phyloP scores from a whole-genome alignment of 2,113 vertebrate species.

The Tychaedon coryphoeus region DNA sequence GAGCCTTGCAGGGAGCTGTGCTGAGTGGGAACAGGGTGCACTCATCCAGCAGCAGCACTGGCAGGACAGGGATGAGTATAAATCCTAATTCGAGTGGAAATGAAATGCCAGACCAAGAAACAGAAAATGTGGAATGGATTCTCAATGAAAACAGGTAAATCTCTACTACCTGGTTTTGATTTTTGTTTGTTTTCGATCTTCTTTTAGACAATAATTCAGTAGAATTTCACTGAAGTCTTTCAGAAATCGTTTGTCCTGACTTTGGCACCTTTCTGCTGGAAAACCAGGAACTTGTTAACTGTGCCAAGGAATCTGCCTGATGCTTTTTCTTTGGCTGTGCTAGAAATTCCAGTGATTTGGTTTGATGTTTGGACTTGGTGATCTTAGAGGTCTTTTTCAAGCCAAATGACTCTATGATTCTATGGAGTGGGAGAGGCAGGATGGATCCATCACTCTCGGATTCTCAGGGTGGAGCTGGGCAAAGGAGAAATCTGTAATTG shows the following conservation, averaged over 20 bases:
- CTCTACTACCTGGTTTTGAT: background rate
- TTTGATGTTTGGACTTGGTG: background rate
- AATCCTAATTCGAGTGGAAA: background rate
- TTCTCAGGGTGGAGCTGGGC: background rate
- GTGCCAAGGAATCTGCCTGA: background rate
- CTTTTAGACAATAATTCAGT: background rate
- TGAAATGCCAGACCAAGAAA: background rate
- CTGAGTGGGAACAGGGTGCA: accelerated
- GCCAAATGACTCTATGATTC: background rate
- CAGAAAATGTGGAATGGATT: background rate
- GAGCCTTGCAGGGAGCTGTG: background rate
- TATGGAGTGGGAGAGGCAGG: background rate
- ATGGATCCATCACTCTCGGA: background rate
- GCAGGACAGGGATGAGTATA: background rate
- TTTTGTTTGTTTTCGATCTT: background rate
- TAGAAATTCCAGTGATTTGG: background rate
- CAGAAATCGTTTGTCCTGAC: background rate
- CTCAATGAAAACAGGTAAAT: background rate
- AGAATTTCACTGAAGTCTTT: background rate
- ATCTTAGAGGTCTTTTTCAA: background rate
- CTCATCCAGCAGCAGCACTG: background rate
- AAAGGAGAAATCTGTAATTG: background rate
- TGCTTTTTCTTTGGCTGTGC: background rate
- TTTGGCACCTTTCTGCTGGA: background rate
- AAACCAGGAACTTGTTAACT: background rate